Evolutionary conservation across 2,797 vertebrate genomes (phyloP).

Genomic region (Poliocrania exsul): DNA sequence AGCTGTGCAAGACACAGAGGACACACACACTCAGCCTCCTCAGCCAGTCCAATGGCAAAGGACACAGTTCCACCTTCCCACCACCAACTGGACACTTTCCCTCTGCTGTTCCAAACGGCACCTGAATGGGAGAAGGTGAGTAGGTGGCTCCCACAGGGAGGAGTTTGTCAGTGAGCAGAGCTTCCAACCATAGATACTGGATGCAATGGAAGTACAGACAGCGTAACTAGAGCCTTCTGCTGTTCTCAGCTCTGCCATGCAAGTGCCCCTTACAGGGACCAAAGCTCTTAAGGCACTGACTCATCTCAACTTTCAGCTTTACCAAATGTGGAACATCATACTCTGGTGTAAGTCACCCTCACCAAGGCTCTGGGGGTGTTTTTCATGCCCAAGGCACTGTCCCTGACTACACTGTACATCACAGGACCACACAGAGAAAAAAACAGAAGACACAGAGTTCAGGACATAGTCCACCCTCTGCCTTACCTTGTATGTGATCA

Average conservation of each 20-base stretch:
- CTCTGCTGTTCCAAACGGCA: background rate
- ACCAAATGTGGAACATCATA: background rate
- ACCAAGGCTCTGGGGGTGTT: background rate
- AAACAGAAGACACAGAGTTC: background rate
- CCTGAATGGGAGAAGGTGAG: background rate
- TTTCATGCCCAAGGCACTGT: background rate
- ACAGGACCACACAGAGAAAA: background rate
- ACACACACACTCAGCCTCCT: background rate
- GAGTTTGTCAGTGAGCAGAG: background rate
- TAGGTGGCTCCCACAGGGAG: background rate
- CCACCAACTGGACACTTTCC: background rate
- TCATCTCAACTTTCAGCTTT: background rate
- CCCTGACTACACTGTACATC: too few relatives aligned
- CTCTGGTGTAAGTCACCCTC: background rate
- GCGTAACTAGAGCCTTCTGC: background rate
- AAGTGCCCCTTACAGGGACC: background rate
- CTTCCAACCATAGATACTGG: background rate
- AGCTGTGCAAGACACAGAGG: conserved; percentile 41
- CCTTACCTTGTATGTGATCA: conserved; percentile 79
- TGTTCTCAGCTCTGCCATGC: background rate
- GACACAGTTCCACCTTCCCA: background rate
- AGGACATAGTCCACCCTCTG: background rate
- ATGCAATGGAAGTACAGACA: background rate
- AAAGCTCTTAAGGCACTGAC: background rate
- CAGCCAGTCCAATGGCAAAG: background rate